These are phyloP conservation scores for Drosophila niveifrons DNA, from an alignment of 2,888 invertebrate species.

Conservation along the genomic window DNA sequence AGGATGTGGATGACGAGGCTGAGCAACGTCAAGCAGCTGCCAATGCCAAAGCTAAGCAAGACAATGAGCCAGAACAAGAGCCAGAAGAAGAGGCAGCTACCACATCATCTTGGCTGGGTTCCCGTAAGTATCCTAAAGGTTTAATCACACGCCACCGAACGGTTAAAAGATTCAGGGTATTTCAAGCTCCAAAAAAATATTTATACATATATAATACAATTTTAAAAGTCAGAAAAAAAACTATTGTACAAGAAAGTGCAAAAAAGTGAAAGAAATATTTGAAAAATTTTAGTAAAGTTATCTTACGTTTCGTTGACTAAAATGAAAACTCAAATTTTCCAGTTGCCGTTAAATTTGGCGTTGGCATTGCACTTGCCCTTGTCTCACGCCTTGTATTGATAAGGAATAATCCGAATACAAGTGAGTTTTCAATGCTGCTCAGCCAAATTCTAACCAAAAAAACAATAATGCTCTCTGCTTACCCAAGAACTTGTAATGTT, in stretches of 20 bases:
- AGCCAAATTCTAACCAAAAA: conserved; percentile 55
- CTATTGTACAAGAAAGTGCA: conserved; percentile 84
- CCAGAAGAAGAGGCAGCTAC: conserved; percentile 59
- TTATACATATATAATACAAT: neutral
- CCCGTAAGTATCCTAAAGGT: conserved; percentile 76
- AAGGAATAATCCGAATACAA: conserved; percentile 88
- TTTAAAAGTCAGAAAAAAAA: neutral
- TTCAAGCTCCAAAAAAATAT: conserved; percentile 46
- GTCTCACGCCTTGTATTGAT: conserved; percentile 94
- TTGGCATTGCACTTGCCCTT: conserved; percentile 93
- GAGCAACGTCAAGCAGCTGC: conserved; percentile 79
- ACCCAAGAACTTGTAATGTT: conserved; percentile 26
- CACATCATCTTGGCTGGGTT: conserved; percentile 80
- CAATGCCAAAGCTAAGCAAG: conserved; percentile 38
- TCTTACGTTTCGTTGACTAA: conserved; percentile 55
- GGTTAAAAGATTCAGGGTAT: conserved; percentile 35
- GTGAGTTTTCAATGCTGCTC: conserved; percentile 82
- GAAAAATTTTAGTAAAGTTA: neutral
- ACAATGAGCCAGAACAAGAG: conserved; percentile 34
- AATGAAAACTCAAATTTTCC: conserved; percentile 87
- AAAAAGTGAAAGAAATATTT: conserved; percentile 49
- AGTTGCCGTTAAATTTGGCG: conserved; percentile 95
- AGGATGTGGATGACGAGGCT: conserved; percentile 84
- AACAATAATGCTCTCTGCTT: conserved; percentile 39
- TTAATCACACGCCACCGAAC: conserved; percentile 39